These are phyloP conservation scores for Schizothorax lantsangensis DNA, from an alignment of 2,797 vertebrate species.

Conservation along the genomic window DNA sequence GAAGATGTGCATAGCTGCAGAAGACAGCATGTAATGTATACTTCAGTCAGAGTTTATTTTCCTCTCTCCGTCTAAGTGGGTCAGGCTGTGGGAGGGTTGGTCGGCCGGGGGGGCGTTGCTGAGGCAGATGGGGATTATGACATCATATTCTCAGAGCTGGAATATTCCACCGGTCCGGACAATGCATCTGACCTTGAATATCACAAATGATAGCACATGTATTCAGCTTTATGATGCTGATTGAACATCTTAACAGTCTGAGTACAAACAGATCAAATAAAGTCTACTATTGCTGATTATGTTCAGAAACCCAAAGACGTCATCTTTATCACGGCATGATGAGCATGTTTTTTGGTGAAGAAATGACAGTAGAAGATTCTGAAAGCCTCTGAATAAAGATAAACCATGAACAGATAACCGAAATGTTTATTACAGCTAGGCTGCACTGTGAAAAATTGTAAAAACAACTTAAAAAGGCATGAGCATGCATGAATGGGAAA, in stretches of 20 bases:
- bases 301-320: background rate
- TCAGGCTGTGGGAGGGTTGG: conserved; percentile 66
- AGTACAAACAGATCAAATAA: background rate
- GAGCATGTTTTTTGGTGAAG: background rate
- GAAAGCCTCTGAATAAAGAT: background rate
- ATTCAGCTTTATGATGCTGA: conserved; percentile 4
- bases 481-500: conserved; percentile 58
- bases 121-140: conserved; percentile 65
- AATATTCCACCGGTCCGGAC: conserved; percentile 50
- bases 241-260: background rate
- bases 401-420: conserved; percentile 42
- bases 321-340: conserved; percentile 12
- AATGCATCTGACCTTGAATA: conserved; percentile 44
- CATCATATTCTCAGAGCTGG: conserved; percentile 47
- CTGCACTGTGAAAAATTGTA: conserved; percentile 54
- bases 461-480: conserved; percentile 48
- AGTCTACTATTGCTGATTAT: conserved; percentile 27
- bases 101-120: conserved; percentile 53
- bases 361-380: background rate
- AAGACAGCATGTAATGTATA: conserved; percentile 17
- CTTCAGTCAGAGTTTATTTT: conserved; percentile 22
- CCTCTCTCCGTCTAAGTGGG: conserved; percentile 65
- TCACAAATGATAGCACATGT: background rate
- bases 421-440: conserved; percentile 59
- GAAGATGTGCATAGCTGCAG: conserved; percentile 5